Evolutionary conservation across 2,888 invertebrate species (phyloP), one percentile per base, ranked within the genome.

Genomic region (Coelinius sp.): DNA sequence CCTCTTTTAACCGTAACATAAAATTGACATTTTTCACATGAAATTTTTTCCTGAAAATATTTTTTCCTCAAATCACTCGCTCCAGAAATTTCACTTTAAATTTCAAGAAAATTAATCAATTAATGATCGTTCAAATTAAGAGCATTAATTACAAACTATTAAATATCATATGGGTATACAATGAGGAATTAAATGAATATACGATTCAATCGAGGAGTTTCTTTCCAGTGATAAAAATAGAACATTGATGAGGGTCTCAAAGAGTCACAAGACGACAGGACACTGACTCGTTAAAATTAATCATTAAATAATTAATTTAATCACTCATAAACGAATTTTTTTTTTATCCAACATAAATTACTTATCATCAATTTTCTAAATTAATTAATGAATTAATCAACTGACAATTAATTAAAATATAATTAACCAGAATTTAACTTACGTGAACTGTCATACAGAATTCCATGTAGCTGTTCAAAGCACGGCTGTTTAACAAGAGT

Each of bases 371-470:
- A n/a, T n/a, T n/a, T n/a, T n/a, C n/a, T n/a, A n/a, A n/a, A n/a
- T n/a, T n/a, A n/a, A n/a, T n/a, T n/a, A n/a, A n/a, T n/a, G n/a
- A n/a, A n/a, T n/a, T n/a, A n/a, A n/a, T n/a, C n/a, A n/a, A n/a
- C n/a, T n/a, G n/a, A n/a, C n/a, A n/a, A n/a, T n/a, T 31, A 31
- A 4, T 31, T 31, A 8, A 31, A 31, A 31, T 31, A 4, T 31
- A 31, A 31, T 31, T 31, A 31, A 8, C 31, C 31, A 31, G 5
- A 31, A n/a, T n/a, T n/a, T n/a, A n/a, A 94, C 95, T 95, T 89
- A 96, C 96, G 92, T 85, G 93, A 92, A 76, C 92, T 92, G 85
- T 96, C 96, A 83, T 96, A 96, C 78, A 90, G 91, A 71, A 95
- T 91, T 73, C 94, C 94, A 78, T 93, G 91, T 71, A 96, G 90